A percentile compares a stretch with the other conserved stretches of the same genome.
phyloP scores from a whole-genome alignment of 2,888 invertebrate species.

The Uloborus plumipes region DNA sequence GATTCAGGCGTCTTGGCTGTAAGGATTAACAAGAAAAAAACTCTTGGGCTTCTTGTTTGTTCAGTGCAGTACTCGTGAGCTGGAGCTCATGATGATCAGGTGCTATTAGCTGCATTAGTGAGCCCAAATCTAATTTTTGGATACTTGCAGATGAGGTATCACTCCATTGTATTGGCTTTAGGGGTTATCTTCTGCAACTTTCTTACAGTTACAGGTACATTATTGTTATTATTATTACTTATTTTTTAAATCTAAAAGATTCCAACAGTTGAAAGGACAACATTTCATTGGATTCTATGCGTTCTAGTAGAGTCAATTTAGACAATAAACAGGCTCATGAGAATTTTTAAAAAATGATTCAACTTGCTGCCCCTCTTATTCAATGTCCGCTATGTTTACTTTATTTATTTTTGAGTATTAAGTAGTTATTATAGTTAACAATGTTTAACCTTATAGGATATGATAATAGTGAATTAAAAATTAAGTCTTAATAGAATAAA shows the following conservation, averaged over 20 bases:
- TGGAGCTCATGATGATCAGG: constrained; percentile 13
- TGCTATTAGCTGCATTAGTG: constrained; percentile 12
- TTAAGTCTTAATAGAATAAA: background rate
- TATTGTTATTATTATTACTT: too few species aligned
- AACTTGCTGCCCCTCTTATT: too few species aligned
- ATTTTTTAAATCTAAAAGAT: too few species aligned
- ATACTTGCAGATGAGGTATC: constrained; percentile 43
- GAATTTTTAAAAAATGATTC: too few species aligned
- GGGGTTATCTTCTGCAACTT: constrained; percentile 33
- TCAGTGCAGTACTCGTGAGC: constrained; percentile 26
- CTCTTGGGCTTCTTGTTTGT: constrained; percentile 28
- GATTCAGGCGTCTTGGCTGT: constrained; percentile 36
- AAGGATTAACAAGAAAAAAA: constrained; percentile 28
- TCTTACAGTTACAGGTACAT: constrained; percentile 22
- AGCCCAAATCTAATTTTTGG: constrained; percentile 18
- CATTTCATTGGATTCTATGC: too few species aligned
- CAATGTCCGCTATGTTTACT: too few species aligned
- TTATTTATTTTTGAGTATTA: background rate
- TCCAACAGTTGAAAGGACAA: too few species aligned
- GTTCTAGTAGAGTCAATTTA: too few species aligned
- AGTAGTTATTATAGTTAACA: background rate
- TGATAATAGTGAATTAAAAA: background rate
- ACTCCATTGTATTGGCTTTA: constrained; percentile 33
- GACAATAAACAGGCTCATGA: too few species aligned
- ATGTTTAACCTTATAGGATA: background rate